These are phyloP conservation scores for Bombylius major DNA, from an alignment of 2,888 invertebrate species.

Conservation along the genomic window DNA sequence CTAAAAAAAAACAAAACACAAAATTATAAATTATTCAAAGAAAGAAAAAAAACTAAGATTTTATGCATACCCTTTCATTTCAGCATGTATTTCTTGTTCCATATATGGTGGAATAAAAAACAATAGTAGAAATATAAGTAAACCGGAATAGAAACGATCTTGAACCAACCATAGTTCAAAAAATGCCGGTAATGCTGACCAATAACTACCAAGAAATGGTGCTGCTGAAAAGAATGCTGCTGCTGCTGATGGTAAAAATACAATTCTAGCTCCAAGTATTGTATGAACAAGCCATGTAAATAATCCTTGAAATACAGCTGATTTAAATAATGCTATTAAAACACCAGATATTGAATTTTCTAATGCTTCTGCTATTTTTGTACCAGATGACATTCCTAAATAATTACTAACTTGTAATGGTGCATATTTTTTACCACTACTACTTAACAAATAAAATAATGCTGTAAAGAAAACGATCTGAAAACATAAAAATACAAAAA, in stretches of 20 bases:
- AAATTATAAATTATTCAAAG: background rate
- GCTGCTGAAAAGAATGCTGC: conserved; percentile 91
- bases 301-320: conserved; percentile 92
- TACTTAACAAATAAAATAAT: conserved; percentile 85
- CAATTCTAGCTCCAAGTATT: conserved; percentile 84
- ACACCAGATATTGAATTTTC: conserved; percentile 88
- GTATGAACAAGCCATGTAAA: conserved; percentile 98
- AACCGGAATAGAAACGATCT: conserved; percentile 67
- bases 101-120: conserved; percentile 80
- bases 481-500: conserved; percentile 16
- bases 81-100: conserved; percentile 91
- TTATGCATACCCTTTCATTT: conserved; percentile 81
- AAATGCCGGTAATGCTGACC: conserved; percentile 88
- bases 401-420: conserved; percentile 80
- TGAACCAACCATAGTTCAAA: conserved; percentile 91
- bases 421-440: conserved; percentile 76
- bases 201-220: conserved; percentile 90
- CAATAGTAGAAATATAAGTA: conserved; percentile 69
- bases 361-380: conserved; percentile 65
- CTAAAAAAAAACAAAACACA: conserved; percentile 39
- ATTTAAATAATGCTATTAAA: conserved; percentile 90
- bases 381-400: conserved; percentile 66
- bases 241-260: conserved; percentile 78
- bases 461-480: conserved; percentile 96
- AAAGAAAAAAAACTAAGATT: background rate